These are phyloP conservation scores for Plectrocnemia conspersa DNA, from an alignment of 1,140 invertebrate genomes.

Conservation along the genomic window DNA sequence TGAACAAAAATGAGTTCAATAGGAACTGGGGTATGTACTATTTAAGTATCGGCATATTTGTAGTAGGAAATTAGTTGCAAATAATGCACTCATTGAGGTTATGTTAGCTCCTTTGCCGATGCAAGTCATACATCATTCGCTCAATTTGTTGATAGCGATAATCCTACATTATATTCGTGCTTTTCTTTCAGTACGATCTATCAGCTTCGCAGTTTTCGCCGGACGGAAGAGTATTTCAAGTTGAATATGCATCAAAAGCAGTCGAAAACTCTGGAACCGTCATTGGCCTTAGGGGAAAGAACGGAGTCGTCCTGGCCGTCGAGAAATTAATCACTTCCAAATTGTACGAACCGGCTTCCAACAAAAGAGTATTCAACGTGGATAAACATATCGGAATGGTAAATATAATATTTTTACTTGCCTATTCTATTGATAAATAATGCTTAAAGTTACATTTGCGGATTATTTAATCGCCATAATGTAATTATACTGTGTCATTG, in stretches of 20 bases:
- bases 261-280: slow-evolving; percentile 98
- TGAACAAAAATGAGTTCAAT: slow-evolving; percentile 80
- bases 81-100: slow-evolving; percentile 24
- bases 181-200: slow-evolving; percentile 83
- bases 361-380: slow-evolving; percentile 90
- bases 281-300: slow-evolving; percentile 89
- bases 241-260: slow-evolving; percentile 99
- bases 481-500: too few relatives aligned
- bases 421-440: too few relatives aligned
- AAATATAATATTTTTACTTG: too few relatives aligned
- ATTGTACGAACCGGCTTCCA: slow-evolving; percentile 89
- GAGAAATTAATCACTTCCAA: slow-evolving; percentile 98
- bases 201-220: slow-evolving; percentile 99
- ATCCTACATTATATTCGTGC: too few relatives aligned
- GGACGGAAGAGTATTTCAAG: slow-evolving; percentile 97
- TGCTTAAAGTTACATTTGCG: too few relatives aligned
- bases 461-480: too few relatives aligned
- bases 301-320: slow-evolving; percentile 95
- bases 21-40: slow-evolving; percentile 81
- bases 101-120: not conserved
- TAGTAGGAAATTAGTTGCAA: too few relatives aligned
- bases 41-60: not conserved
- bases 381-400: slow-evolving; percentile 94
- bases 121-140: not conserved
- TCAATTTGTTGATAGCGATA: not conserved